Base-by-base conservation (phyloP, 2,888 invertebrate genomes). In the Pristionchus exspectatus region DNA sequence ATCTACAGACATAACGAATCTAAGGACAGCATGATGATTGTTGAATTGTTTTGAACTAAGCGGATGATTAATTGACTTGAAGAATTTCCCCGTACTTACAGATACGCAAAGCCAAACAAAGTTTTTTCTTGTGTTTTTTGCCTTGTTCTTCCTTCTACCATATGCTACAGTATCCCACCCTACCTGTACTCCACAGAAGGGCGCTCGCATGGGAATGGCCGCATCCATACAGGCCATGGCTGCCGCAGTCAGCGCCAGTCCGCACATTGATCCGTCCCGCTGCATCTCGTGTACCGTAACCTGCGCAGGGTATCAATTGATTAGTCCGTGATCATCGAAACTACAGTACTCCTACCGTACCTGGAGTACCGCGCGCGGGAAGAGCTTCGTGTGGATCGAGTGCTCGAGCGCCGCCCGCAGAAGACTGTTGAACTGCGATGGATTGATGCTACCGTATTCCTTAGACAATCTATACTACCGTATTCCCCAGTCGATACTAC, bases 251-350 rank as follows among this genome's bases (percentile, higher is more conserved):
- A 93, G 50, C 21, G 92, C 92, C 3, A 90, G 92, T 10, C 92
- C 92, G 33, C 90, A 89, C 83, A 91, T 90, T 77, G 92, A 92
- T 72, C 93, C 93, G 74, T 92, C 91, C 84, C 90, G 90, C 87
- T 93, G 92, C 88, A 93, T 85, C 56, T 90, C 91, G 69, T 93
- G 92, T 33, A 92, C 88, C 18, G 93, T 93, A 30, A 92, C 89
- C 91, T 90, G 44, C 2, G 56, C 63, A 38, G 54, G 27, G 74
- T 44, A 56, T 33, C 44, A n/a, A 69, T 72, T 72, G 21, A 50
- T 33, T 10, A 38, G 27, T 69, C 24, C n/a, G n/a, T 24, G 63
- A 63, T 63, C 63, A n/a, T 12, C 44, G 44, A 50, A 50, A 7
- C 63, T 56, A 56, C 56, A 1, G 56, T 21, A 18, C 16, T 56